phyloP scores from a whole-genome alignment of 37 sponge, comb jelly and placozoan species.

The Bolinopsis microptera region DNA sequence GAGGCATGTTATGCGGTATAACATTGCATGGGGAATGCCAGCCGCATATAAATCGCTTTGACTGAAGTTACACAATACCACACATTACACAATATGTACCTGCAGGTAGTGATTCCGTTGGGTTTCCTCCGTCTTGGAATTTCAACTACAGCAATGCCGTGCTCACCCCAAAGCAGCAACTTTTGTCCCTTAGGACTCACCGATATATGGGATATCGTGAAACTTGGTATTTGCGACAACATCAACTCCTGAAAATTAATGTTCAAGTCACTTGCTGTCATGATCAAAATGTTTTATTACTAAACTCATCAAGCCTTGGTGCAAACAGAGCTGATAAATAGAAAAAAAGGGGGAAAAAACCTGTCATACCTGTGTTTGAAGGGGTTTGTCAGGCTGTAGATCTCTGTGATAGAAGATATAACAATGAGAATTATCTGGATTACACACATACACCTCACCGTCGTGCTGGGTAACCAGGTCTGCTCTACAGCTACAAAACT shows the following conservation, averaged over 20 bases:
- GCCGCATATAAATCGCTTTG: too few relatives aligned
- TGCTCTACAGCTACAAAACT: background rate
- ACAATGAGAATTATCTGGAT: background rate
- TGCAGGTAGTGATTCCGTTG: background rate
- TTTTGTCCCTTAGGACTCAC: background rate
- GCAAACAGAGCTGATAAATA: too few relatives aligned
- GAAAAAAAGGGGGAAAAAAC: too few relatives aligned
- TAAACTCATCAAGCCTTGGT: too few relatives aligned
- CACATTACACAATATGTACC: too few relatives aligned
- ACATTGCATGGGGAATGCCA: too few relatives aligned
- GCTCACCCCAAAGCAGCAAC: conserved; percentile 9
- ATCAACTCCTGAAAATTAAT: conserved; percentile 26
- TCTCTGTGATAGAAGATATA: conserved; percentile 22
- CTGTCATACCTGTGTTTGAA: background rate
- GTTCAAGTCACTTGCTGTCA: background rate
- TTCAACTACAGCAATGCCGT: background rate
- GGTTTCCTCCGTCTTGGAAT: conserved; percentile 8
- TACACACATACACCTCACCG: conserved; percentile 6
- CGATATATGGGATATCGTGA: background rate
- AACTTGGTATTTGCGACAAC: conserved; percentile 16
- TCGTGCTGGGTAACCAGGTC: conserved; percentile 36
- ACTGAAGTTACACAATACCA: background rate
- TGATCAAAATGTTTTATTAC: too few relatives aligned
- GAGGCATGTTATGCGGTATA: too few relatives aligned
- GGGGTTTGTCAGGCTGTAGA: background rate